Conservation (phyloP, 1,140 invertebrate species). For the Trachymyrmex septentrionalis region DNA sequence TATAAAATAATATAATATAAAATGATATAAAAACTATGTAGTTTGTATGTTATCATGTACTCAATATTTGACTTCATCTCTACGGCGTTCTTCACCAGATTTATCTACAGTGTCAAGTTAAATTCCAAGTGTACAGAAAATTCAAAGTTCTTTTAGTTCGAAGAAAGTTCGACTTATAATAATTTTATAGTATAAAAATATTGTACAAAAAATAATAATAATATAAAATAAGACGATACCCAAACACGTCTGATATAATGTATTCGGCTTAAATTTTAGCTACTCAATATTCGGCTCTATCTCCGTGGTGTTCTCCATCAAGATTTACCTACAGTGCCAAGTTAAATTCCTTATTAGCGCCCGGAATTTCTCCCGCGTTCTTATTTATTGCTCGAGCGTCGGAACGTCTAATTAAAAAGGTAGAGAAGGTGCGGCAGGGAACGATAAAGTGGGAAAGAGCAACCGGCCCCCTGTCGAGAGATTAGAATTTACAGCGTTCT, state of each 20-base stretch:
- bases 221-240: background rate
- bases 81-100: conserved; percentile 3
- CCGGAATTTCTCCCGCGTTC: conserved; percentile 25
- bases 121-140: conserved; percentile 17
- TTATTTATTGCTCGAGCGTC: conserved; percentile 68
- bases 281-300: conserved; percentile 27
- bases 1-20: background rate
- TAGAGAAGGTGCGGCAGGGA: background rate
- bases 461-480: conserved; percentile 62
- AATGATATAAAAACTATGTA: background rate
- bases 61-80: conserved; percentile 22
- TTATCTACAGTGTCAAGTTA: conserved; percentile 34
- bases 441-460: conserved; percentile 17
- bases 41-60: background rate
- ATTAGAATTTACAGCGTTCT: conserved; percentile 71
- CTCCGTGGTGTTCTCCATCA: background rate
- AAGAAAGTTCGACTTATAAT: background rate
- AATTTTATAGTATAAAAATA: background rate
- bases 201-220: background rate
- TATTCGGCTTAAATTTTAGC: background rate
- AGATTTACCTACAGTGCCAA: conserved; percentile 47
- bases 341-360: conserved; percentile 64
- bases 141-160: background rate
- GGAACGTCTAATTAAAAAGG: conserved; percentile 71
- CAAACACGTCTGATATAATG: background rate